Evolutionary conservation across 2,797 vertebrate genomes (phyloP).

Genomic region (Urophycis tenuis): DNA sequence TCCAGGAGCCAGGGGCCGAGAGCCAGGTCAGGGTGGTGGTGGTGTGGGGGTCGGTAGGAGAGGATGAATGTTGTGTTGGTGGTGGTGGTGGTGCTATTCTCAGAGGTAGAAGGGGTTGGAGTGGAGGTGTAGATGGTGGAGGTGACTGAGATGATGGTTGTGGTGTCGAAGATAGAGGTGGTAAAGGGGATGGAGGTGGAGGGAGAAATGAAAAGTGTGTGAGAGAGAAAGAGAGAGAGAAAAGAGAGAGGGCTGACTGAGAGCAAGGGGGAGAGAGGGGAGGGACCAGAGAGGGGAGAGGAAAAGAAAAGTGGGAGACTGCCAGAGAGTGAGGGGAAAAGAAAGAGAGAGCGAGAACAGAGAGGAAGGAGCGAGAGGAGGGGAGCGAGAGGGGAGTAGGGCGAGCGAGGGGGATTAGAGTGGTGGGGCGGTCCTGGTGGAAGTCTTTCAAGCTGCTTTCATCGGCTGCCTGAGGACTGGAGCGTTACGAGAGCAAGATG

Average conservation of each 20-base stretch:
- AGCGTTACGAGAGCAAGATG: constrained; percentile 70
- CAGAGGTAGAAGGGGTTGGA: too few relatives aligned
- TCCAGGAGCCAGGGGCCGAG: not conserved
- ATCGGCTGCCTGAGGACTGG: constrained; percentile 67
- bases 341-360: constrained; percentile 54
- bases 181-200: not conserved
- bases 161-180: constrained; percentile 21
- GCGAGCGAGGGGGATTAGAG: constrained; percentile 59
- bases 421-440: constrained; percentile 59
- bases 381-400: constrained; percentile 26
- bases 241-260: too few relatives aligned
- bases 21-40: not conserved
- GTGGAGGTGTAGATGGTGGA: too few relatives aligned
- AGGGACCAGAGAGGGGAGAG: constrained; percentile 23
- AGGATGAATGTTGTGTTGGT: not conserved
- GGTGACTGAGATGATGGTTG: not conserved
- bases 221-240: too few relatives aligned
- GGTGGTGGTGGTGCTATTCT: too few relatives aligned
- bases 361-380: constrained; percentile 51
- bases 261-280: too few relatives aligned
- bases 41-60: not conserved
- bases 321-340: constrained; percentile 46
- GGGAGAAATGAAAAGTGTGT: too few relatives aligned
- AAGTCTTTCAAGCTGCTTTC: constrained; percentile 70
- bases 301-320: constrained; percentile 34